Evolutionary conservation across 2,113 vertebrate genomes (phyloP).

Genomic region (Morone chrysops): DNA sequence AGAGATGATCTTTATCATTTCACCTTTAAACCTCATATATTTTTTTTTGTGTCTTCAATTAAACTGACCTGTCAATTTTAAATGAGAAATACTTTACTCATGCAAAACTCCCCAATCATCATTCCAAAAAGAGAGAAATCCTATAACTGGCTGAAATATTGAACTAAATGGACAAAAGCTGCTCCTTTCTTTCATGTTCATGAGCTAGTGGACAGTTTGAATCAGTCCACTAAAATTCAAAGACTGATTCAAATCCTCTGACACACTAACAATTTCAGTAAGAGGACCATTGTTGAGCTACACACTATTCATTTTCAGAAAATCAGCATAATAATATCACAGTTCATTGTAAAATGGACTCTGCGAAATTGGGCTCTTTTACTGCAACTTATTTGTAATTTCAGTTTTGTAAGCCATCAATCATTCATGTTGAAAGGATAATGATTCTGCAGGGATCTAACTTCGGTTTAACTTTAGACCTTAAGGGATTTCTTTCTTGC

Average conservation of each 20-base stretch:
- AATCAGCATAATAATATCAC: slow-evolving; percentile 27
- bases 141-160: slow-evolving; percentile 21
- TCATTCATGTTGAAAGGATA: slow-evolving; percentile 24
- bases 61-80: slow-evolving; percentile 7
- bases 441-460: neutral
- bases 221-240: slow-evolving; percentile 34
- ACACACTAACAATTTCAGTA: slow-evolving; percentile 4
- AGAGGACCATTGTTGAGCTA: slow-evolving; percentile 40
- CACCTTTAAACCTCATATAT: neutral
- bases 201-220: slow-evolving; percentile 58
- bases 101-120: slow-evolving; percentile 9
- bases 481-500: neutral
- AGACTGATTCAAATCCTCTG: slow-evolving; percentile 39
- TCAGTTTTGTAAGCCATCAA: slow-evolving; percentile 31
- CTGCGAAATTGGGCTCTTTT: slow-evolving; percentile 2
- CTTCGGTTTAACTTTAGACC: slow-evolving; percentile 14
- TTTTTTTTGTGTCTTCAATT: neutral
- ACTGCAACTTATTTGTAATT: slow-evolving; percentile 20
- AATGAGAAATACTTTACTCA: slow-evolving; percentile 17
- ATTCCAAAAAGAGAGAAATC: slow-evolving; percentile 8
- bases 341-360: slow-evolving; percentile 7
- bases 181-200: slow-evolving; percentile 54
- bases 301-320: slow-evolving; percentile 39
- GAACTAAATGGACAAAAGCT: slow-evolving; percentile 44
- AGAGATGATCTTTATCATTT: neutral